Evolutionary conservation across 2,113 vertebrate genomes (phyloP).

Genomic region (Hirundichthys speculiger): DNA sequence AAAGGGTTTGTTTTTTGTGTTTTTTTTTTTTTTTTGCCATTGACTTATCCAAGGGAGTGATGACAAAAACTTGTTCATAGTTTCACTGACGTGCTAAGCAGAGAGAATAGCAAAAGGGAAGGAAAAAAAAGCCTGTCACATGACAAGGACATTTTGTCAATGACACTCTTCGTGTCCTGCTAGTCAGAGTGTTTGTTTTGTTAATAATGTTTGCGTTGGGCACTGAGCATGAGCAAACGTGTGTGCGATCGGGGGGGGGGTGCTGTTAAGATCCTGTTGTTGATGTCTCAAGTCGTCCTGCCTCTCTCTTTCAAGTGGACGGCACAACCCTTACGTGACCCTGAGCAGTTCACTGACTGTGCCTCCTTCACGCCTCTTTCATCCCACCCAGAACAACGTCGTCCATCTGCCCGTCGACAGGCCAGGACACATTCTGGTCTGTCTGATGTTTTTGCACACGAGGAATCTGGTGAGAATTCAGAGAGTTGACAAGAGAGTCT

Average conservation of each 20-base stretch:
- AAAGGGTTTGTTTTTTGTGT: neutral
- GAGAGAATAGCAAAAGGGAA: neutral
- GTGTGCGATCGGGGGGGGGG: conserved; percentile 27
- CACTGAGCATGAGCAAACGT: conserved; percentile 22
- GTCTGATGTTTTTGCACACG: conserved; percentile 3
- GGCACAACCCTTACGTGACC: conserved; percentile 76
- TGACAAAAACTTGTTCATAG: too few relatives aligned
- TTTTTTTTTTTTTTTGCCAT: neutral
- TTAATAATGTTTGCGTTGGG: conserved; percentile 66
- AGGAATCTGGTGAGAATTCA: conserved; percentile 4
- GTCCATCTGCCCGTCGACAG: conserved; percentile 63
- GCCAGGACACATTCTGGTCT: conserved; percentile 13
- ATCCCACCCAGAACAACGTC: conserved; percentile 60
- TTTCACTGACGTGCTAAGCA: conserved; percentile 1
- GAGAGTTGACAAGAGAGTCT: neutral
- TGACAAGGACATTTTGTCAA: conserved; percentile 20
- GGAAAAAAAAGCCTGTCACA: neutral
- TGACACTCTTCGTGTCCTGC: conserved; percentile 33
- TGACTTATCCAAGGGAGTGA: too few relatives aligned
- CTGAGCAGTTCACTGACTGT: conserved; percentile 70
- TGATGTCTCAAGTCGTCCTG: conserved; percentile 36
- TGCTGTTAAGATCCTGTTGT: conserved; percentile 29
- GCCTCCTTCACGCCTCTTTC: conserved; percentile 70
- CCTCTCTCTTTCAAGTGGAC: conserved; percentile 56
- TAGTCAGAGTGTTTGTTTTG: conserved; percentile 60